Conservation (phyloP, 2,797 vertebrate species). For the Micrastur ruficollis region DNA sequence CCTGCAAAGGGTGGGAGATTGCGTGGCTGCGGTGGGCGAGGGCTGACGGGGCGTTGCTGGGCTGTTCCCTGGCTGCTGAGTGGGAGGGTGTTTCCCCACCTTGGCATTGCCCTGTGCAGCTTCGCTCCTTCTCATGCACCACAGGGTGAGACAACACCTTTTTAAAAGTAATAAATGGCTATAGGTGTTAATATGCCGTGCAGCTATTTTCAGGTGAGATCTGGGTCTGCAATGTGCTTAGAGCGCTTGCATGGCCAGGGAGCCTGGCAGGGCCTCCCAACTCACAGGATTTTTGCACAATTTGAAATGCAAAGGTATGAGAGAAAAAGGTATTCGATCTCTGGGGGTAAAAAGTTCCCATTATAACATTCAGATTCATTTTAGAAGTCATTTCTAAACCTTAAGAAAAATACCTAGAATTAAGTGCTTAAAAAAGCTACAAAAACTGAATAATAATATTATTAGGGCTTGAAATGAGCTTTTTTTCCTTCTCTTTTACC, state of each 20-base stretch:
- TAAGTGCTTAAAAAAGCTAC: constrained; percentile 54
- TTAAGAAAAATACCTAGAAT: constrained; percentile 65
- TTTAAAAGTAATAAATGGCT: neutral
- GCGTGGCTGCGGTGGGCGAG: rapidly evolving
- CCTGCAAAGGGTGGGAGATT: neutral
- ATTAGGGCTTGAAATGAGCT: constrained; percentile 60
- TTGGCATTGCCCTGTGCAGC: neutral
- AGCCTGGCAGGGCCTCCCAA: neutral
- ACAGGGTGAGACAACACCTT: too few relatives aligned
- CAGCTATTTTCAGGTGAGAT: neutral
- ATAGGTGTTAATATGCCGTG: neutral
- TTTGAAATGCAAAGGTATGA: neutral
- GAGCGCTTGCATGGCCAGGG: neutral
- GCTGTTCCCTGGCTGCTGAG: neutral
- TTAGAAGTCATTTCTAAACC: constrained; percentile 40
- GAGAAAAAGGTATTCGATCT: neutral
- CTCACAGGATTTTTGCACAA: neutral
- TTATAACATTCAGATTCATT: neutral
- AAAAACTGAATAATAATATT: constrained; percentile 54
- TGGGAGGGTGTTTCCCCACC: neutral
- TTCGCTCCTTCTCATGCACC: neutral
- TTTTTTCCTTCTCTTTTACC: constrained; percentile 17
- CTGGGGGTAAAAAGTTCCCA: neutral
- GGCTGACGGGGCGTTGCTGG: neutral
- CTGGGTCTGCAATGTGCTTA: neutral